Evolutionary conservation across 2,113 vertebrate species (phyloP).

Genomic region (Carassius carassius): DNA sequence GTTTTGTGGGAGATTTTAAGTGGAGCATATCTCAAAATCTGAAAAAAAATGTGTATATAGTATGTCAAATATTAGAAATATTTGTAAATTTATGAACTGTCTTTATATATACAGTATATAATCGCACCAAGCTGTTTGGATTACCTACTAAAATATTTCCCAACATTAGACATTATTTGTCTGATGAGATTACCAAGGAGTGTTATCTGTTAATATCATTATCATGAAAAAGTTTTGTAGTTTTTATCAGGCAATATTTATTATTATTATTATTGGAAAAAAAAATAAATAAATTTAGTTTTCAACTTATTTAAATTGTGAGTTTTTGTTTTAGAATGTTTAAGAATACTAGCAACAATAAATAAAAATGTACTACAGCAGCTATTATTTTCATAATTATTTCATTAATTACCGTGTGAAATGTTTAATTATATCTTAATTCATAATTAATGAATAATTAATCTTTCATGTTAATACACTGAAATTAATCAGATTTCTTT

Average conservation of each 20-base stretch:
- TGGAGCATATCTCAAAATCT: no score
- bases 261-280: no score
- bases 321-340: neutral
- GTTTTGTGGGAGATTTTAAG: neutral
- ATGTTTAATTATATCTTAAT: constrained; percentile 15
- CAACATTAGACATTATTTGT: neutral
- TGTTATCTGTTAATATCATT: neutral
- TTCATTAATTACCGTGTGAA: neutral
- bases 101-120: neutral
- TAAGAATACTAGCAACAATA: no score
- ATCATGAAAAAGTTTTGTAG: neutral
- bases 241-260: no score
- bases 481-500: neutral
- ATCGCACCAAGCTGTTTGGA: neutral
- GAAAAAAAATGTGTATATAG: no score
- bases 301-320: no score
- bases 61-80: no score
- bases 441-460: constrained; percentile 32
- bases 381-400: neutral
- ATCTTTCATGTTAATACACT: neutral
- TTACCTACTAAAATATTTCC: neutral
- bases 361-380: no score
- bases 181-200: neutral
- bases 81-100: no score
- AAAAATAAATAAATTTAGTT: no score